Evolutionary conservation across 2,797 vertebrate genomes (phyloP), one percentile per base, ranked within the genome.

Genomic region (Echeneis naucrates): DNA sequence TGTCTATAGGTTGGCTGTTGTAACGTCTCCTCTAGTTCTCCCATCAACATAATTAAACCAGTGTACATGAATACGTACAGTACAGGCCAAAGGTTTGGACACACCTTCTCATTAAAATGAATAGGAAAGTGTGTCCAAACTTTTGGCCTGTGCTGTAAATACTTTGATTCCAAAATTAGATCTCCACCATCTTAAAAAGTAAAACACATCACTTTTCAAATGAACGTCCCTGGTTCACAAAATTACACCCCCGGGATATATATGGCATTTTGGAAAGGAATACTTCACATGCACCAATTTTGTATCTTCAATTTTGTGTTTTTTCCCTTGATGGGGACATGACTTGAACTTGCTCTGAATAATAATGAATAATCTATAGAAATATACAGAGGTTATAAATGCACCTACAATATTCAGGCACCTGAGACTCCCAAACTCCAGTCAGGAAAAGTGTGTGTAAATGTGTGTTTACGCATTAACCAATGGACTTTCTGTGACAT

Each of bases 371-470:
- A 37, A 61, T 85, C 68, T 79, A 81, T 87, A 89, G 86, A 90
- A 92, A 91, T 87, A 92, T 77, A 91, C 82, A 89, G 75, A 90
- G 69, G 75, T 85, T 86, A 89, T 68, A 89, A 93, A 93, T 21
- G 80, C 77, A 87, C 88, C 91, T 89, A 88, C 54, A 91, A 91
- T 83, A 90, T 77, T 86, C 84, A 91, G 89, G 89, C 93, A 94
- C 91, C 90, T 90, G 89, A 94, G 89, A 92, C 78, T 66, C 58
- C 79, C 78, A 81, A 84, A 82, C 87, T 89, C 73, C 83, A 82
- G 71, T 87, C 84, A 86, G 84, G 87, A 91, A 88, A 89, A 73
- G 51, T 82, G 61, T 78, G 65, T 77, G 64, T 81, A 67, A 53
- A 61, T 86, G 59, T 72, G 67, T 65, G 42, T 85, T 62, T 69